A percentile compares a stretch with the other conserved stretches of the same genome.
Conservation (phyloP, 1,140 invertebrate species). For the Lasioglossum baleicum region DNA sequence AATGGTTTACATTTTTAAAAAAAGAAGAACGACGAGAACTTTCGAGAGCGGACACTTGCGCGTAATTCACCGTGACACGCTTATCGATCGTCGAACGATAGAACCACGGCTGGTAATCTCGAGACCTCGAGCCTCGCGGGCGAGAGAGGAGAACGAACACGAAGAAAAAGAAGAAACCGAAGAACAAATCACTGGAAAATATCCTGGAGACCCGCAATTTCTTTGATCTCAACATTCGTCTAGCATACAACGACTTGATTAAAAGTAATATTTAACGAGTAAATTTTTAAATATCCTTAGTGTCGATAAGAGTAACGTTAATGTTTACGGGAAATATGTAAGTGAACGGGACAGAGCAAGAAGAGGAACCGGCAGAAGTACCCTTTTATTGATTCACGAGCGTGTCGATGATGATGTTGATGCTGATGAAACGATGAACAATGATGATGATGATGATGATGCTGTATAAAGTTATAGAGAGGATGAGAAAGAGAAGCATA, state of each 20-base stretch:
- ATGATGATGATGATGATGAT: conserved; percentile 24
- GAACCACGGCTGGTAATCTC: conserved; percentile 35
- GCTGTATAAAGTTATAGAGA: conserved; percentile 72
- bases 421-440: conserved; percentile 4
- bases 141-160: background rate
- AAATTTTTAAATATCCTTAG: conserved; percentile 68
- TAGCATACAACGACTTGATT: conserved; percentile 77
- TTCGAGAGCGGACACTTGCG: conserved; percentile 26
- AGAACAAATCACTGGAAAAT: conserved; percentile 32
- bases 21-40: conserved; percentile 9
- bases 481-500: conserved; percentile 57
- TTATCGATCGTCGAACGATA: conserved; percentile 40
- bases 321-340: conserved; percentile 57
- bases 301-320: conserved; percentile 63
- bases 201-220: conserved; percentile 73
- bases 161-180: conserved; percentile 1
- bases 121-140: conserved; percentile 16
- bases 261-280: conserved; percentile 68
- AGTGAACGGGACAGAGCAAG: conserved; percentile 33
- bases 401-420: conserved; percentile 6
- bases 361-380: conserved; percentile 44
- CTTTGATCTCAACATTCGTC: conserved; percentile 80
- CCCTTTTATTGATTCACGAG: conserved; percentile 53
- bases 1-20: background rate
- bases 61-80: conserved; percentile 19